phyloP scores from a whole-genome alignment of 92 coral and sea anemone species.

The Palythoa grandis region DNA sequence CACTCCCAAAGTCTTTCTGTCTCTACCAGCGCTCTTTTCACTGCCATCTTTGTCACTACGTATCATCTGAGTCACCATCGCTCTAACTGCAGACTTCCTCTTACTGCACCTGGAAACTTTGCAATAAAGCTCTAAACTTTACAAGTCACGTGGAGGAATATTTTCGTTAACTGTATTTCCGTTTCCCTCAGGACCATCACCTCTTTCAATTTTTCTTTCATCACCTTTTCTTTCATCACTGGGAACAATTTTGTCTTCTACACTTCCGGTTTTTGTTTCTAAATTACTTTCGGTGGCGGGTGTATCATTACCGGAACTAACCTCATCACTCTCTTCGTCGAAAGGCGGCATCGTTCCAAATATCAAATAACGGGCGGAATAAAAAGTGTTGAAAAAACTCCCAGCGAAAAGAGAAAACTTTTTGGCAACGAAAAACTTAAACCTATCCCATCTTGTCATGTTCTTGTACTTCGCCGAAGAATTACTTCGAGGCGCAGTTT shows the following conservation, averaged over 20 bases:
- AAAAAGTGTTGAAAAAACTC: constrained; percentile 68
- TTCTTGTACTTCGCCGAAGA: constrained; percentile 51
- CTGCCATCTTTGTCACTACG: no score
- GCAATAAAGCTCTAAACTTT: not conserved
- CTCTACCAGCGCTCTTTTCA: no score
- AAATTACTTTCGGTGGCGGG: constrained; percentile 30
- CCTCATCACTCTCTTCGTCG: constrained; percentile 41
- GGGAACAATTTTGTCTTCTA: not conserved
- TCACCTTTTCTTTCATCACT: constrained; percentile 6
- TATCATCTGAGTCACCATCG: not conserved
- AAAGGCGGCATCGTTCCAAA: constrained; percentile 58
- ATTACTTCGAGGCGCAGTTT: constrained; percentile 59
- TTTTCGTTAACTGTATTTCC: not conserved
- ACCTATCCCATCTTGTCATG: constrained; percentile 60
- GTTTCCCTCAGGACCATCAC: not conserved
- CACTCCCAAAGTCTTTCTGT: no score
- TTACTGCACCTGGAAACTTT: not conserved
- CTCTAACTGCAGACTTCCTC: not conserved
- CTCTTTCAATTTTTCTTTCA: not conserved
- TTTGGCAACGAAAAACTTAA: constrained; percentile 46
- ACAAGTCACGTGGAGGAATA: not conserved
- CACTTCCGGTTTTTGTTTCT: constrained; percentile 27
- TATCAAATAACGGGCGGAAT: constrained; percentile 75
- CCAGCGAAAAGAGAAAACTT: constrained; percentile 68
- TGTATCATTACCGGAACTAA: constrained; percentile 22